Base-by-base conservation (phyloP, 1,140 invertebrate species). In the Macrostomum lignano region DNA sequence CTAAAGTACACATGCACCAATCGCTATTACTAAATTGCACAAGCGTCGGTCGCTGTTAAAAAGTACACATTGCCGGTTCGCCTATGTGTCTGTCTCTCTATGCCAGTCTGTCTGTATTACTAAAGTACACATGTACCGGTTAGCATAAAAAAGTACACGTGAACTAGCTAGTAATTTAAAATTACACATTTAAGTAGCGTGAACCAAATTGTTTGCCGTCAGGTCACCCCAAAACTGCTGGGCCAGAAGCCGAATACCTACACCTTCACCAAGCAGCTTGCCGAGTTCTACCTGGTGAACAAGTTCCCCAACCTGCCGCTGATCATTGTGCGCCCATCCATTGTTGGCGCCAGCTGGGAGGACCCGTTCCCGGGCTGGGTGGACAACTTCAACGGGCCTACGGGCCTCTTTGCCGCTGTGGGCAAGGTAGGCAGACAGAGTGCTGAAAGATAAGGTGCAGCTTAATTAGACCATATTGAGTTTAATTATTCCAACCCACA, bases 311-410 rank as follows among this genome's bases (percentile, higher is more conserved):
- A 46, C 14, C 35, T 93, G 21, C 79, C 82, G 0, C 56, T 71
- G 2, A 66, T 74, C 2, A 74, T 93, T 39, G 68, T 78, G 22
- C 63, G 82, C 45, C 82, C 84, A 0, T 86, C 81, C 0, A 86
- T 91, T 70, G 77, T 91, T 46, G 72, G 73, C 7, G 79, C 71
- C 14, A 65, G 78, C 2, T 86, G 77, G 75, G 73, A 74, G 47
- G 78, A 93, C 49, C 86, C 81, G 0, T 45, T 44, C 15, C 28
- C 40, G 41, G 46, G 46, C n/a, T 57, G 54, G 54, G 46, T 54
- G 11, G 52, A 57, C 29, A 58, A 58, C 33, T 51, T 46, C 25
- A 52, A 55, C 35, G 52, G 52, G 6, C 48, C 51, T 4, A 45
- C 41, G 15, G 52, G 51, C n/a, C 40, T 48, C 7, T 24, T 55